Evolutionary conservation across 2,113 vertebrate genomes (phyloP).

Genomic region (Coreoperca whiteheadi): DNA sequence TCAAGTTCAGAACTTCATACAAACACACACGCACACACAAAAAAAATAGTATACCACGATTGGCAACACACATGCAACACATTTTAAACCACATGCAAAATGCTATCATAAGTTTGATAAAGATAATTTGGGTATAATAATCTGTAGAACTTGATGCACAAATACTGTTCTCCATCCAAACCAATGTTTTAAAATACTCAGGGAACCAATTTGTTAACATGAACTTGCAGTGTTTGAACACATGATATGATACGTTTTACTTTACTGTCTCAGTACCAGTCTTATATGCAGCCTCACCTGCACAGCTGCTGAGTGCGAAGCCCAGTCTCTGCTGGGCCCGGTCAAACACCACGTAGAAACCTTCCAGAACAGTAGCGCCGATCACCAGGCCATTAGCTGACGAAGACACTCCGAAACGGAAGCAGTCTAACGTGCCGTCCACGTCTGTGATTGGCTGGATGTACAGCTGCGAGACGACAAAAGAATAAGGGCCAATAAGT

Average conservation of each 20-base stretch:
- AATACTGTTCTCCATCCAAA: not conserved
- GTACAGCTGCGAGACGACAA: constrained; percentile 86
- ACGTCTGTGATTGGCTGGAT: constrained; percentile 91
- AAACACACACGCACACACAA: not conserved
- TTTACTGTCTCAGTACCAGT: not conserved
- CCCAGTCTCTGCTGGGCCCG: constrained; percentile 89
- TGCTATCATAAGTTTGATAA: not conserved
- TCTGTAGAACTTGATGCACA: not conserved
- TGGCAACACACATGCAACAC: no score
- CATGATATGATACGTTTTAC: not conserved
- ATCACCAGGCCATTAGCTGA: constrained; percentile 92
- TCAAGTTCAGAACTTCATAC: not conserved
- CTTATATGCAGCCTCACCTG: constrained; percentile 82
- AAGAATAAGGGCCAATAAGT: not conserved
- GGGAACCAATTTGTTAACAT: not conserved
- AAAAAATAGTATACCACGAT: not conserved
- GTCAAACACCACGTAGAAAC: constrained; percentile 97
- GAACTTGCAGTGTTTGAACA: not conserved
- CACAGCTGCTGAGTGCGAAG: constrained; percentile 93
- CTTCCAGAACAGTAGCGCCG: constrained; percentile 97
- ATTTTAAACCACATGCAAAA: not conserved
- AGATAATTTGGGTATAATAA: not conserved
- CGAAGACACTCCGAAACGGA: constrained; percentile 92
- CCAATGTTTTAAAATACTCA: not conserved
- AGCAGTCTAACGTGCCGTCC: constrained; percentile 89